Percentiles rank a stretch among this genome's conserved stretches.
These are phyloP conservation scores for Microtus pennsylvanicus DNA, from an alignment of 2,113 vertebrate species.

Conservation along the genomic window DNA sequence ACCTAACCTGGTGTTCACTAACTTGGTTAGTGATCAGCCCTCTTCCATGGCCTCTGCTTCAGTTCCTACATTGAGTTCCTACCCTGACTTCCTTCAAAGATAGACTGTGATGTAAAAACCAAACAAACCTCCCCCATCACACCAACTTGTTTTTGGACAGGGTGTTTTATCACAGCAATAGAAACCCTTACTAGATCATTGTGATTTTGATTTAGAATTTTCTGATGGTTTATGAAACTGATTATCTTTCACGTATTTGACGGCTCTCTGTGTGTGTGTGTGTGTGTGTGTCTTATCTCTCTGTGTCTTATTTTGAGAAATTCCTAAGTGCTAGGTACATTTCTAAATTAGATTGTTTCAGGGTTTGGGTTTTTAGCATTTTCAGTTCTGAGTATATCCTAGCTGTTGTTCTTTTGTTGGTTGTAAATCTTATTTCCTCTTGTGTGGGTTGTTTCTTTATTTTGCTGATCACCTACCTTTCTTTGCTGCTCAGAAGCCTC, in stretches of 20 bases:
- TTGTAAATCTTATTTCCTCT: not conserved
- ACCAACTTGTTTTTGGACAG: not conserved
- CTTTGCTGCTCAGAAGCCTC: not conserved
- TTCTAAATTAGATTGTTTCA: not conserved
- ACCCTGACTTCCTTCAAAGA: not conserved
- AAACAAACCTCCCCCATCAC: not conserved
- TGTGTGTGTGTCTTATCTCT: accelerated
- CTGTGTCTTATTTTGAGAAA: not conserved
- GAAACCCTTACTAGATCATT: not conserved
- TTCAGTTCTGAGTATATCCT: not conserved
- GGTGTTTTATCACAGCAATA: not conserved
- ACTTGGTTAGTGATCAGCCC: not conserved
- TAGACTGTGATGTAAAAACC: not conserved
- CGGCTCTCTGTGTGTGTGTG: accelerated
- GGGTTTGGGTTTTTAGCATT: not conserved
- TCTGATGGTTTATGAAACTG: not conserved
- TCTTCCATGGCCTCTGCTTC: not conserved
- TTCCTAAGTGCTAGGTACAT: not conserved
- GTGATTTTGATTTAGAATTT: not conserved
- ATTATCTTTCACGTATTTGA: not conserved
- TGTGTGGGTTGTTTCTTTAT: not conserved
- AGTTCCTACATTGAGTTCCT: not conserved
- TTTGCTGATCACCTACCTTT: not conserved
- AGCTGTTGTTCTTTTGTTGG: not conserved
- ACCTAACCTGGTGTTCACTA: too few relatives aligned